These are phyloP conservation scores for human DNA, from an alignment of 2,113 vertebrate genomes.

Conservation along the genomic window DNA sequence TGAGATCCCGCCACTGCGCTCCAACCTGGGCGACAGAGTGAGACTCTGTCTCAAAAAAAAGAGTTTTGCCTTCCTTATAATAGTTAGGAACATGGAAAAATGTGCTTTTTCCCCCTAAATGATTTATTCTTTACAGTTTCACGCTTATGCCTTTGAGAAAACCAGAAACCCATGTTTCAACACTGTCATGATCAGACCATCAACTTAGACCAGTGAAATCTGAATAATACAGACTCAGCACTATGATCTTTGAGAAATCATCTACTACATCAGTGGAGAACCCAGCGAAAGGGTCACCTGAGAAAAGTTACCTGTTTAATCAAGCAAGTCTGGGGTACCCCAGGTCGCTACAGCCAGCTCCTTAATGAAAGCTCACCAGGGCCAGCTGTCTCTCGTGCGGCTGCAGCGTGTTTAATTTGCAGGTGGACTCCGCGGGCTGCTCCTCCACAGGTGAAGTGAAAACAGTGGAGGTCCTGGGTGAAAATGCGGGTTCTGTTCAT, in stretches of 20 bases:
- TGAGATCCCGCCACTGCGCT: too few relatives aligned
- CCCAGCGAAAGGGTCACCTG: too few relatives aligned
- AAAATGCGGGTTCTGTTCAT: neutral
- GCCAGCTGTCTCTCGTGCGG: accelerated
- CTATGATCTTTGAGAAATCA: neutral
- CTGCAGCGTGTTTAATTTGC: accelerated
- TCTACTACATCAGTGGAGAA: accelerated
- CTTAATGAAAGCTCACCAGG: accelerated
- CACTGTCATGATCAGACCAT: accelerated
- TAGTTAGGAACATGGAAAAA: neutral
- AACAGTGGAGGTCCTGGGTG: neutral
- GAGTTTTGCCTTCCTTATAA: neutral
- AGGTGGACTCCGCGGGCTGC: accelerated
- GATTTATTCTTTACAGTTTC: neutral
- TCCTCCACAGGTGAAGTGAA: accelerated
- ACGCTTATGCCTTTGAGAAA: neutral
- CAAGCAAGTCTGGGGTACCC: neutral
- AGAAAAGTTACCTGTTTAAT: neutral
- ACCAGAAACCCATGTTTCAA: too few relatives aligned
- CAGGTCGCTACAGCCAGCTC: accelerated
- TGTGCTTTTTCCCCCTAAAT: accelerated
- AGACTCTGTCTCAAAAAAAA: too few relatives aligned
- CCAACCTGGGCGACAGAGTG: too few relatives aligned
- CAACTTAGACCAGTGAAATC: neutral
- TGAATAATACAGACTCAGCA: neutral